Base-by-base conservation (phyloP, 2,888 invertebrate genomes). In the Rotaria sp. region DNA sequence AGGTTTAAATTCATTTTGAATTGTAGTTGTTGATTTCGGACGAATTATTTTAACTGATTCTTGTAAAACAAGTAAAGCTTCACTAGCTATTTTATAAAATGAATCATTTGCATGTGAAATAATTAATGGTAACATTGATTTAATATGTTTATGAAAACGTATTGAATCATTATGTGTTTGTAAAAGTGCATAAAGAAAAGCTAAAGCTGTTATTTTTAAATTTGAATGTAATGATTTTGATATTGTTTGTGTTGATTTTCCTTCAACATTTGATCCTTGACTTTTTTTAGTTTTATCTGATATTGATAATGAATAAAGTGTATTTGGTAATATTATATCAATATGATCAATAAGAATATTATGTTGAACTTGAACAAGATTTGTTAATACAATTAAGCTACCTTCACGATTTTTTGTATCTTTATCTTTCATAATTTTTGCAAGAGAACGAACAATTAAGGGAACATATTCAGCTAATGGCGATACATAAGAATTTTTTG, bases 51-150 rank as follows among this genome's bases (percentile, higher is more conserved):
- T 95, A 45, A 97, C 96, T 87, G 98, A 93, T 88, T 96, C 95
- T 91, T 97, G 97, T 88, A 97, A 93, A 35, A 97, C 97, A 45
- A 95, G 92, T 86, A 98, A 92, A 3, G 97, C 97, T 91, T 98
- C 98, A 0, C 97, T 97, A 2, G 96, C 96, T 89, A 99, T 97
- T 93, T 99, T 99, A 92, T 99, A 99, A 92, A 99, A 99, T 84
- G 94, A 94, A 93, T 99, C 99, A 85, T 94, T 80, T 11, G 80
- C 80, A 80, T 80, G 80, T 45, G n/a, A 45, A 80, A 80, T 80
- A 80, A 80, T 80, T 26, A 80, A 45, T 45, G 80, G 80, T 45
- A 80, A 80, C 35, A 80, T 38, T 15, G 45, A 45, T 80, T 80
- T 80, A 26, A 80, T n/a, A 80, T 80, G 80, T 45, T 80, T 80